These are phyloP conservation scores for Diadromus collaris DNA, from an alignment of 2,888 invertebrate genomes.

Conservation along the genomic window DNA sequence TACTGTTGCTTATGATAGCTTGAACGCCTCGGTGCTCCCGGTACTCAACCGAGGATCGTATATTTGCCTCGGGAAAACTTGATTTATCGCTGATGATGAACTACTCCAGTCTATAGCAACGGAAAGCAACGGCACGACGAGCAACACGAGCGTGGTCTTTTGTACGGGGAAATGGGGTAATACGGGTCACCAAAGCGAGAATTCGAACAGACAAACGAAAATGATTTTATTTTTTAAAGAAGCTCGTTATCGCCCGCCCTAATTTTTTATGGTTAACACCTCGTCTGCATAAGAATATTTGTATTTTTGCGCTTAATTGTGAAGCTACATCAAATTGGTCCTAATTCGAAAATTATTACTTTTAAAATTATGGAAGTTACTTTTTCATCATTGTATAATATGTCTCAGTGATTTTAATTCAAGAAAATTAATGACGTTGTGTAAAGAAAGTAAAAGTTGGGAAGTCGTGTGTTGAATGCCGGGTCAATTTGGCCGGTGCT, in stretches of 20 bases:
- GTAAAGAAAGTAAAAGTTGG: background rate
- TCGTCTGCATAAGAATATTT: background rate
- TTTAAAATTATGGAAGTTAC: no score
- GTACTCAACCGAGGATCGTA: slow-evolving; percentile 50
- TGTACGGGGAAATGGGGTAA: background rate
- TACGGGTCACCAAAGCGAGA: background rate
- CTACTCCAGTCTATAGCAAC: slow-evolving; percentile 28
- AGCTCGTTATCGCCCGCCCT: background rate
- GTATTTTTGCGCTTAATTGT: background rate
- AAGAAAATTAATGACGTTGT: background rate
- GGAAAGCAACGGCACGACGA: slow-evolving; percentile 8
- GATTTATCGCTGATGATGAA: slow-evolving; percentile 58
- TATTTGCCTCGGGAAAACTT: slow-evolving; percentile 57
- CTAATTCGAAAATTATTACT: no score
- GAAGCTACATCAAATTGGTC: no score
- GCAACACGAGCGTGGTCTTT: background rate
- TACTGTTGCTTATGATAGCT: slow-evolving; percentile 34
- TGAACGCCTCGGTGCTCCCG: slow-evolving; percentile 36
- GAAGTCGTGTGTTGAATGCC: background rate
- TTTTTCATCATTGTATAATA: no score
- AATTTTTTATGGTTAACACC: background rate
- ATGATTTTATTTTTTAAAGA: background rate
- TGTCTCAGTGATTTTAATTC: no score
- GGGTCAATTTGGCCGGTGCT: background rate
- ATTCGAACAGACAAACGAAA: background rate